Evolutionary conservation across 2,113 vertebrate species (phyloP).

Genomic region (Euleptes europaea): DNA sequence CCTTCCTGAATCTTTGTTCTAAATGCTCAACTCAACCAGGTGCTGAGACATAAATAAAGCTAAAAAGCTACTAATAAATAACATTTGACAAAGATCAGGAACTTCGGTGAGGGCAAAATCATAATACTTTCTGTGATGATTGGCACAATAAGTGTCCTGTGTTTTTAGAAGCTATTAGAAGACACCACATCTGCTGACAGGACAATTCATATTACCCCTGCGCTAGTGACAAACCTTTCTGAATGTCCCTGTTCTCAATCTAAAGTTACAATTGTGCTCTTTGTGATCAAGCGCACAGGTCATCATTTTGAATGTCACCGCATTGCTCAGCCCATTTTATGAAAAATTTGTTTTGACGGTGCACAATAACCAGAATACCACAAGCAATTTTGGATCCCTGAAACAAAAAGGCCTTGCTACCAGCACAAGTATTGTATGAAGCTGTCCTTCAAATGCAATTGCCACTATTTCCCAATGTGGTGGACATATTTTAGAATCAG

Average conservation of each 20-base stretch:
- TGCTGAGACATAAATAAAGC: constrained; percentile 2
- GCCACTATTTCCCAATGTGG: neutral
- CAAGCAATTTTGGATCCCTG: neutral
- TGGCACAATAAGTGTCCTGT: neutral
- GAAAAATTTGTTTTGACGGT: neutral
- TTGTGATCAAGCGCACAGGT: neutral
- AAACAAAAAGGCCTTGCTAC: neutral
- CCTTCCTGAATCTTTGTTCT: neutral
- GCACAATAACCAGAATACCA: neutral
- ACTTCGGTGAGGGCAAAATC: constrained; percentile 25
- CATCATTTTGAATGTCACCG: neutral
- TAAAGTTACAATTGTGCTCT: neutral
- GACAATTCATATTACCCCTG: neutral
- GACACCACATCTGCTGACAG: constrained; percentile 7
- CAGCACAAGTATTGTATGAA: neutral
- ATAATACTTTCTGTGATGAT: neutral
- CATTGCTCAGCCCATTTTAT: neutral
- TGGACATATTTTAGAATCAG: too few relatives aligned
- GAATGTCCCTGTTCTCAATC: neutral
- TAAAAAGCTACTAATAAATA: constrained; percentile 33
- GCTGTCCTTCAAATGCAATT: neutral
- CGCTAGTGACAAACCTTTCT: neutral
- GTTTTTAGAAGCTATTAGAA: constrained; percentile 36
- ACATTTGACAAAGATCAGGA: constrained; percentile 25
- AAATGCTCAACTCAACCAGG: constrained; percentile 30